Evolutionary conservation across 2,888 invertebrate genomes (phyloP), one percentile per base, ranked within the genome.

Genomic region (Diachrysia chrysitis): DNA sequence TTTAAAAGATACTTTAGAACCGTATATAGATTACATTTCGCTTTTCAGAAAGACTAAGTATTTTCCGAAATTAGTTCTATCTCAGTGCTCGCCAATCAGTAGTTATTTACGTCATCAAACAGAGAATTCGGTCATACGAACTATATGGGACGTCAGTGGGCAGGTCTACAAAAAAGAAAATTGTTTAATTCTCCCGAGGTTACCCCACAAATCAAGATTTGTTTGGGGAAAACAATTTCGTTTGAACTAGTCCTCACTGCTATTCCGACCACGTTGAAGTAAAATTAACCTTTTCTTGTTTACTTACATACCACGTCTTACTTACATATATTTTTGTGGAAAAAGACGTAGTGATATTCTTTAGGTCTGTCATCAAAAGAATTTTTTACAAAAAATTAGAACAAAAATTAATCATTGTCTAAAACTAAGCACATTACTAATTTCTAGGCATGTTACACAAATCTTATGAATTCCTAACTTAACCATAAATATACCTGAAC

Each of bases 161-260:
- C 68, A 66, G 59, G 66, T 66, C 59, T 63, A 58, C 55, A 73
- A 82, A 82, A 82, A 81, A 76, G 77, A 70, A 82, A 83, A 82
- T 81, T 83, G 79, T 77, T 83, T 81, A 76, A 77, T 73, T 70
- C 83, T 73, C 83, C 35, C n/a, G 83, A 73, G 82, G 67, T 64
- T 78, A 70, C 58, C 51, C 51, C 17, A 72, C 81, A 82, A 83
- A 82, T 83, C 77, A 79, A 69, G 75, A 81, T 77, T 77, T 81
- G 58, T 70, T 71, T 66, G 35, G 42, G 64, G 63, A 81, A 80
- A 80, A 76, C 81, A 83, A 82, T 83, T 82, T 78, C 63, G 17
- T 25, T 68, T 21, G 61, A 58, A 72, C 75, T 70, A 69, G 63
- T 70, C 67, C 57, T 37, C n/a, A 51, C 48, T 25, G 5, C 48